Evolutionary conservation across 2,797 vertebrate genomes (phyloP), one percentile per base, ranked within the genome.

Genomic region (Pogoniulus pusillus): DNA sequence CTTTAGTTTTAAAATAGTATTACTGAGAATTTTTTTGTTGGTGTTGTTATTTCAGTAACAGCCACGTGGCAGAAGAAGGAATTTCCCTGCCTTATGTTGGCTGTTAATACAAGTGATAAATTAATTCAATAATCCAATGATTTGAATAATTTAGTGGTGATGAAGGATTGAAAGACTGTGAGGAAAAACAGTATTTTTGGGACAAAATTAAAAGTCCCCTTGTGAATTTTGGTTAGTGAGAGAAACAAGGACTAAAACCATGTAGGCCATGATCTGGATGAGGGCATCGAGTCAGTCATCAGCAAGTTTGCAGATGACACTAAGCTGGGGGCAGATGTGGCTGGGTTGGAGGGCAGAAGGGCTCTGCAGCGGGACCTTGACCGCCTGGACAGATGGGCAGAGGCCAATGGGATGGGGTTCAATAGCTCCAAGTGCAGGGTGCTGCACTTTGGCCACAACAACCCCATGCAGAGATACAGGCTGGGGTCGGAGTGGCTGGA

Each of bases 191-290:
- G 47, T 49, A 24, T 30, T 90, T 87, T 74, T 3, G 30, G 47
- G 70, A 53, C n/a, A 66, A 85, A 91, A 87, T 70, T 49, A 85
- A 84, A 86, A 81, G 17, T 8, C 30, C 91, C 2, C 1, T n/a
- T 29, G 73, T 82, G 89, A 94, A 77, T 89, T 89, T 73, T 79
- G 71, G 73, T 87, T 87, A 78, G 45, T 92, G 76, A 91, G 74
- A 75, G 62, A 91, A 92, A 88, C 10, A 34, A 75, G 32, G 32
- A 76, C 59, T 89, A 32, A 88, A 94, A 80, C 55, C 41, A 54
- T 60, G 90, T 58, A 85, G 55, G 19, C 60, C 58, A 65, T 73
- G 45, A 91, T n/a, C n/a, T n/a, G n/a, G n/a, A n/a, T n/a, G n/a
- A n/a, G n/a, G n/a, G n/a, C n/a, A n/a, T n/a, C n/a, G n/a, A n/a